Percentiles rank a stretch among this genome's conserved stretches.
These are phyloP conservation scores for Drosophila guanche DNA, from an alignment of 1,140 invertebrate genomes.

Conservation along the genomic window DNA sequence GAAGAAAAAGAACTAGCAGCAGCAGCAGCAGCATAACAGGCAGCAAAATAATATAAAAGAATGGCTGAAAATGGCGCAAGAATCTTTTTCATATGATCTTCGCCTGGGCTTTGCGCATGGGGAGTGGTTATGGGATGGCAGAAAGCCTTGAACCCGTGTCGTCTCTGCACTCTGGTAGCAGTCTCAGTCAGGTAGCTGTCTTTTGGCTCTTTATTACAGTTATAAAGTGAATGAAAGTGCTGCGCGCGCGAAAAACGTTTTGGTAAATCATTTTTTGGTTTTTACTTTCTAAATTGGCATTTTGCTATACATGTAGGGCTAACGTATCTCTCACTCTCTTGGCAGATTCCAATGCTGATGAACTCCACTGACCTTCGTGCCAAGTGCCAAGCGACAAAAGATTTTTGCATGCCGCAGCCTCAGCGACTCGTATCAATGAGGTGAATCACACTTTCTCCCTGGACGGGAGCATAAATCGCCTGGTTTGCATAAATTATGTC, in stretches of 20 bases:
- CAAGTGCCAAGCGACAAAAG: conserved; percentile 38
- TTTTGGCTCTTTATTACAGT: conserved; percentile 66
- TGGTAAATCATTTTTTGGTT: conserved; percentile 70
- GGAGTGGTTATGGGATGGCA: background rate
- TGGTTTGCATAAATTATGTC: conserved; percentile 73
- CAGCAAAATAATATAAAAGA: conserved; percentile 13
- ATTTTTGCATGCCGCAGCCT: conserved; percentile 46
- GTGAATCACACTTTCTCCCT: conserved; percentile 78
- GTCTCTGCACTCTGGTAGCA: background rate
- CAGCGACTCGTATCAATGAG: conserved; percentile 52
- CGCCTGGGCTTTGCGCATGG: background rate
- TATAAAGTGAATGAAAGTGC: conserved; percentile 78
- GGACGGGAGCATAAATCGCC: conserved; percentile 41
- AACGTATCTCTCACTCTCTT: conserved; percentile 34
- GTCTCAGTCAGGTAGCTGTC: conserved; percentile 34
- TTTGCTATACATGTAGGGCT: conserved; percentile 67
- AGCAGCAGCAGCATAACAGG: conserved; percentile 1
- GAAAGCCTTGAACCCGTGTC: conserved; percentile 71
- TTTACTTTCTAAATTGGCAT: conserved; percentile 81
- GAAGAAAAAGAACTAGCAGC: conserved; percentile 22
- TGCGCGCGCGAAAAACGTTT: conserved; percentile 48
- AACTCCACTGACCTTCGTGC: conserved; percentile 64
- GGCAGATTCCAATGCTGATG: conserved; percentile 35
- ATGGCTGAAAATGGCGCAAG: conserved; percentile 51
- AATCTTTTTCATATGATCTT: conserved; percentile 37